Conservation (phyloP, 2,888 invertebrate genomes). For the Branchellion lobata region DNA sequence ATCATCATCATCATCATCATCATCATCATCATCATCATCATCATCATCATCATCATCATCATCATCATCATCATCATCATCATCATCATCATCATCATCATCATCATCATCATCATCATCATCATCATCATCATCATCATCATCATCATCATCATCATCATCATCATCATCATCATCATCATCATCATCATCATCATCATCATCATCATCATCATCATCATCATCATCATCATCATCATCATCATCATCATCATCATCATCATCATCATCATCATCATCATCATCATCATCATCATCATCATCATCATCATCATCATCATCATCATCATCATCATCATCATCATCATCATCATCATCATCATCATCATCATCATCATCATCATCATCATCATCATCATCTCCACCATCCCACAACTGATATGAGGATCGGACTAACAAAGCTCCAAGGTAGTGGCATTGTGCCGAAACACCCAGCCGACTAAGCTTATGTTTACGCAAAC, state of each 20-base stretch:
- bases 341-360: conserved; percentile 9
- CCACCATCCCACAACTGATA: too few species aligned
- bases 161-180: conserved; percentile 8
- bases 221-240: conserved; percentile 10
- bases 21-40: conserved; percentile 49
- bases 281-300: conserved; percentile 2
- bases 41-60: conserved; percentile 48
- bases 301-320: conserved; percentile 26
- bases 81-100: conserved; percentile 23
- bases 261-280: neutral
- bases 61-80: conserved; percentile 41
- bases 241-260: neutral
- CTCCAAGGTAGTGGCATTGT: too few species aligned
- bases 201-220: conserved; percentile 29
- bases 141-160: neutral
- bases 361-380: conserved; percentile 12
- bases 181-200: conserved; percentile 21
- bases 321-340: conserved; percentile 36
- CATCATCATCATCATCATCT: conserved; percentile 14
- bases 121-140: conserved; percentile 16
- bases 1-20: conserved; percentile 45
- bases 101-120: conserved; percentile 23
- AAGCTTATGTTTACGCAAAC: too few species aligned
- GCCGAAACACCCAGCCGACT: too few species aligned
- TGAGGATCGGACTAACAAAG: too few species aligned